phyloP scores from a whole-genome alignment of 2,888 invertebrate species.

The Ephialtes manifestator region DNA sequence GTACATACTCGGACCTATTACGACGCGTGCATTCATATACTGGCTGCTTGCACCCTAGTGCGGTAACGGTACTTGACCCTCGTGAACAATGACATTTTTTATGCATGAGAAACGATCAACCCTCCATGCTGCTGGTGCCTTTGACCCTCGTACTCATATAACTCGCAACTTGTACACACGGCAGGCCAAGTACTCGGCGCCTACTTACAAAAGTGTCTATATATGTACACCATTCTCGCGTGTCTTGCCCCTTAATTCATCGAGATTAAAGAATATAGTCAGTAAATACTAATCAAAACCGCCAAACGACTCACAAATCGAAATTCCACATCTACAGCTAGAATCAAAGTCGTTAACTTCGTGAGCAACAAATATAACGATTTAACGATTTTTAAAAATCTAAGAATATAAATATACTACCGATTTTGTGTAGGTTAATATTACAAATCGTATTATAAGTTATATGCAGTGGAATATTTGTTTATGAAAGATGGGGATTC shows the following conservation, averaged over 20 bases:
- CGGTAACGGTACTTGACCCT: constrained; percentile 75
- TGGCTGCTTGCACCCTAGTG: constrained; percentile 31
- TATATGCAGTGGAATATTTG: too few relatives aligned
- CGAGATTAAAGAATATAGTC: background rate
- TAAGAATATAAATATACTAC: background rate
- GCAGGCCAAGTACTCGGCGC: background rate
- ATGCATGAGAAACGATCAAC: constrained; percentile 76
- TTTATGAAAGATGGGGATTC: too few relatives aligned
- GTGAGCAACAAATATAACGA: background rate
- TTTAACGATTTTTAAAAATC: too few relatives aligned
- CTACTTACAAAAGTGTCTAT: constrained; percentile 30
- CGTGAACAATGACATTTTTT: constrained; percentile 71
- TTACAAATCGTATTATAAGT: too few relatives aligned
- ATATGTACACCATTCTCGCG: constrained; percentile 30
- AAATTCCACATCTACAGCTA: background rate
- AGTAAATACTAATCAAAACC: background rate
- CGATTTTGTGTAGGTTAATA: background rate
- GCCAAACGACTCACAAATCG: background rate
- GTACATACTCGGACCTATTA: constrained; percentile 60
- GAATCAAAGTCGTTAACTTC: background rate
- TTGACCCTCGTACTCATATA: constrained; percentile 65
- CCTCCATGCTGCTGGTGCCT: constrained; percentile 69
- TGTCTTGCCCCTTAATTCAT: constrained; percentile 47
- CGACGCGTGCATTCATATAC: constrained; percentile 45
- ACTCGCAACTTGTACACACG: constrained; percentile 32